Base-by-base conservation (phyloP, 2,888 invertebrate genomes). In the Dasysyrphus albostriatus region DNA sequence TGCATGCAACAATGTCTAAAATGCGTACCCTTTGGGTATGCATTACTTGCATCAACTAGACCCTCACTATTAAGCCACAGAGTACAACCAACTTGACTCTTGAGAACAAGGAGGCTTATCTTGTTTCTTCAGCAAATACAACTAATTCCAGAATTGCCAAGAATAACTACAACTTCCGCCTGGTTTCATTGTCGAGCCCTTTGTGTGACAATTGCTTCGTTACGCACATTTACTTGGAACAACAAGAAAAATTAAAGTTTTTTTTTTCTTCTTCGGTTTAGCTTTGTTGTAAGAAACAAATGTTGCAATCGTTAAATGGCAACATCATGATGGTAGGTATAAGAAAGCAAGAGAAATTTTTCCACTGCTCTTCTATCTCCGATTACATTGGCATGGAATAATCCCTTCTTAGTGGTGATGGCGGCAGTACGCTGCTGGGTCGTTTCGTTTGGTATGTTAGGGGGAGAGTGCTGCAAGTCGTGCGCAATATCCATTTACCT, bases 171-270 rank as follows among this genome's bases (percentile, higher is more conserved):
- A 85, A 85, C 81, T 81, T 85, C 76, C 76, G 73, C 67, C 77
- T 77, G 67, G 84, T 73, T 85, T 59, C 56, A 81, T 81, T 85
- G 72, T 73, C 47, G 51, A 51, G 61, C 59, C 76, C 84, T 81
- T 85, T 81, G 73, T 77, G 81, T 77, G 81, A 73, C 81, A 81
- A 81, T 76, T 73, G 76, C 61, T 81, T 81, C 72, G 69, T 61
- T 81, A 85, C 84, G 73, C 84, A 76, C 75, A 84, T 84, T 84
- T 80, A 80, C 84, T 76, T 80, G 75, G 44, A 84, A 84, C 79
- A 83, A 79, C 75, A 54, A 69, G 80, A 75, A 65, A 75, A 75
- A 59, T 75, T 70, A 49, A 61, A 74, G 54, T 24, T 24, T 29
- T 49, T 24, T 32, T 39, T 39, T 44, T 70, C 49, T 54, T 44